Base-by-base conservation (phyloP, 2,888 invertebrate species). In the Eretmocerus hayati region DNA sequence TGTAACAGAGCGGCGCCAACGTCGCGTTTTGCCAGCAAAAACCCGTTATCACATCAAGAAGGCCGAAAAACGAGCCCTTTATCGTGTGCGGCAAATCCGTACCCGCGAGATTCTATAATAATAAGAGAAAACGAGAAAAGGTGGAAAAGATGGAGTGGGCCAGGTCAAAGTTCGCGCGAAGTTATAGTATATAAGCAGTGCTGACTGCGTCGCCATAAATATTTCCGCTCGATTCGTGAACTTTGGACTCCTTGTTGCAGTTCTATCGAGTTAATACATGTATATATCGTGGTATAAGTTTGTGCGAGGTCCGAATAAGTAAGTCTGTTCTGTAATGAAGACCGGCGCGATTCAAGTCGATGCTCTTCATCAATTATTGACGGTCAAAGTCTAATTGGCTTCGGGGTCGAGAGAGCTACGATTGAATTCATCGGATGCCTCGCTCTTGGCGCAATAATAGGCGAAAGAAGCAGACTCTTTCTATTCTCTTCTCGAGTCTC, bases 71-170 rank as follows among this genome's bases (percentile, higher is more conserved):
- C 40, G 40, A 23, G 47, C 38, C 16, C n/a, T n/a, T n/a, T n/a
- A n/a, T n/a, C n/a, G n/a, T n/a, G n/a, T n/a, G n/a, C 44, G 47
- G 47, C 43, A 45, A 38, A 40, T 50, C 51, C 46, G 46, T 47
- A 50, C 46, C 50, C 43, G 21, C 40, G 42, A 35, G 47, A 23
- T 37, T n/a, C n/a, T 23, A 37, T 46, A 46, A 45, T 41, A 41
- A 45, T 36, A 31, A 16, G 45, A 45, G 20, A 13, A 18, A 30
- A 31, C 15, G 26, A 15, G 11, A 5, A 23, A 33, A 41, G 9
- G 40, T 19, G 21, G n/a, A 39, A 19, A 31, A 22, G 13, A 36
- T 30, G 21, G 18, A 26, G 21, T 4, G 18, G 20, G n/a, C n/a
- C n/a, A n/a, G n/a, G n/a, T n/a, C n/a, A n/a, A 33, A 5, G 33